These are phyloP conservation scores for Agonopterix alstromeriana DNA, from an alignment of 2,888 invertebrate genomes.

Conservation along the genomic window DNA sequence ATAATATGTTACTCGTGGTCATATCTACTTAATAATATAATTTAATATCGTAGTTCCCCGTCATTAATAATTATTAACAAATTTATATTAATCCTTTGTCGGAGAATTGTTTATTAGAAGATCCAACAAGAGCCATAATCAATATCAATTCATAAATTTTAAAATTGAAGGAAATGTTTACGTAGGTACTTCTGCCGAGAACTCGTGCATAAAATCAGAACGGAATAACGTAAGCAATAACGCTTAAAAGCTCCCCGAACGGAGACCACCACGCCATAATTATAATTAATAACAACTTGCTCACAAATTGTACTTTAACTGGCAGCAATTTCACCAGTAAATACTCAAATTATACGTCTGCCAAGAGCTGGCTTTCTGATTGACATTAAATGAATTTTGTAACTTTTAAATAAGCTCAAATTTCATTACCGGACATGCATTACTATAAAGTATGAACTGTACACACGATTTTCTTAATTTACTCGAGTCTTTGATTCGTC, in stretches of 20 bases:
- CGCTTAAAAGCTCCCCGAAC: not conserved
- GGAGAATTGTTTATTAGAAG: no score
- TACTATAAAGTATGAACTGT: not conserved
- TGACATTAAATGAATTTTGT: slow-evolving; percentile 28
- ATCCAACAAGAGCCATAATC: no score
- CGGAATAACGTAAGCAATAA: no score
- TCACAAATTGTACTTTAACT: slow-evolving; percentile 42
- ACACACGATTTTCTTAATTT: not conserved
- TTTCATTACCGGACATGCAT: not conserved
- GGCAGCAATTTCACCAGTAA: slow-evolving; percentile 29
- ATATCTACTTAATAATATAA: no score
- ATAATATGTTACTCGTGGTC: no score
- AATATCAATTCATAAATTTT: no score
- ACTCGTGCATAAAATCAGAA: no score
- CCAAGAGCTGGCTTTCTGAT: slow-evolving; percentile 26
- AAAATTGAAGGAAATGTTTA: no score
- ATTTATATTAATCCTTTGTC: no score
- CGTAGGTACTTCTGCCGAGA: no score
- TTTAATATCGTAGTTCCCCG: no score
- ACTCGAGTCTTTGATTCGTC: slow-evolving; percentile 21
- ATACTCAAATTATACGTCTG: slow-evolving; percentile 39
- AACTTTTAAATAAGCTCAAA: slow-evolving; percentile 6
- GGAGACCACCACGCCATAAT: slow-evolving; percentile 32
- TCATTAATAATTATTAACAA: no score
- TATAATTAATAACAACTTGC: slow-evolving; percentile 46